phyloP scores from a whole-genome alignment of 2,888 invertebrate species.

The Parnassius orleans region DNA sequence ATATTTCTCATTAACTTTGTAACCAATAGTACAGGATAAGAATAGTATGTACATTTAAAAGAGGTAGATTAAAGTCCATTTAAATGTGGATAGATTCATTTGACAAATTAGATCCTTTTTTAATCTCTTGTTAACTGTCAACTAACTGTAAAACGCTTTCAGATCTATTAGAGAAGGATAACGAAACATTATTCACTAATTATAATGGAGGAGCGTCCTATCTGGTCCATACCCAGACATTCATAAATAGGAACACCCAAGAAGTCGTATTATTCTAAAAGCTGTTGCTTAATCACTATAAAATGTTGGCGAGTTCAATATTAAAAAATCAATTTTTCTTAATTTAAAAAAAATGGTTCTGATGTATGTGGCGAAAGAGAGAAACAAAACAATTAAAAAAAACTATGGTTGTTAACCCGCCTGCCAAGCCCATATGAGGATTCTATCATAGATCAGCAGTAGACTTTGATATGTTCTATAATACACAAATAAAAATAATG shows the following conservation, averaged over 20 bases:
- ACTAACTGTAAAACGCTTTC: constrained; percentile 23
- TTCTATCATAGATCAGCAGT: too few species aligned
- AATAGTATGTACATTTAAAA: constrained; percentile 12
- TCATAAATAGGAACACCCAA: constrained; percentile 24
- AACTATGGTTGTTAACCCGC: too few species aligned
- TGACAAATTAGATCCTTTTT: constrained; percentile 23
- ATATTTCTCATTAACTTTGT: constrained; percentile 1
- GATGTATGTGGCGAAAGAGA: too few species aligned
- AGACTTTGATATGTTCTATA: too few species aligned
- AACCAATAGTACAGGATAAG: constrained; percentile 6
- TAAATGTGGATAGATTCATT: constrained; percentile 5
- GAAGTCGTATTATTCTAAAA: constrained; percentile 19
- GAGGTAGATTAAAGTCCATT: constrained; percentile 13
- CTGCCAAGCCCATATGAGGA: too few species aligned
- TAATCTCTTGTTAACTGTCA: constrained; percentile 24
- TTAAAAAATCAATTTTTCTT: too few species aligned
- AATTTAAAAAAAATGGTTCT: too few species aligned
- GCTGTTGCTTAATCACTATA: background rate
- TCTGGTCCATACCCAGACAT: constrained; percentile 19
- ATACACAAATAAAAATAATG: too few species aligned
- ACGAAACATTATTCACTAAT: constrained; percentile 23
- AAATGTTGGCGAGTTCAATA: too few species aligned
- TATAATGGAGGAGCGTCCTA: constrained; percentile 23
- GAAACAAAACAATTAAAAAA: too few species aligned
- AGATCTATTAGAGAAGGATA: constrained; percentile 13